Base-by-base conservation (phyloP, 2,797 vertebrate species). In the Acanthurus lineatus region DNA sequence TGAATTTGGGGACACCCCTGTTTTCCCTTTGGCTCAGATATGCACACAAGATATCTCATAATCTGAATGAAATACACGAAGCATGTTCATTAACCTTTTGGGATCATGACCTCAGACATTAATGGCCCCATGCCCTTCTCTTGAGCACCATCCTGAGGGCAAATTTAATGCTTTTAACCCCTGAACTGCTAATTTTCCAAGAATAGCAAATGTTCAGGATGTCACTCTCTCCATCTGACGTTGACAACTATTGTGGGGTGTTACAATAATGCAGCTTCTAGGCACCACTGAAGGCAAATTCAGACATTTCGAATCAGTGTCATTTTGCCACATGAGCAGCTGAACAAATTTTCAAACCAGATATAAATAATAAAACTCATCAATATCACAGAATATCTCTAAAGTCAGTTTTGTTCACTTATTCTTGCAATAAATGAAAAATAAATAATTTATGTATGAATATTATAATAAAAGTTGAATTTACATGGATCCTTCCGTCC, bases 401-500 rank as follows among this genome's bases (percentile, higher is more conserved):
- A 14, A 17, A 3, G 0, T 52, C 3, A 11, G 5, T 57, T 38
- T 20, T 15, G 42, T 51, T 28, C 5, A 54, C 10, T 48, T 57
- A 0, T 9, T 32, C 0, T 12, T 17, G 12, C 44, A 48, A 17
- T 48, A 9, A 25, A 51, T 6, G 11, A 8, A 11, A 42, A 12
- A 32, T 2, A 32, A 19, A n/a, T n/a, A 5, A 32, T 20, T 8
- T 1, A 20, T 51, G 45, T 47, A 35, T 35, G 32, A 63, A 3
- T 9, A 51, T 51, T 19, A 60, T 8, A 48, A 52, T 68, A 60
- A 4, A 3, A 83, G n/a, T 40, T 3, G 40, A 9, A 96, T 97
- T 96, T 90, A 99, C 98, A 0, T 98, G 97, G 66, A 99, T 97
- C 77, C 98, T 94, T 60, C 98, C 97, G 0, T 99, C 98, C 73